These are phyloP conservation scores for Chromobotia macracanthus DNA, from an alignment of 2,797 vertebrate species.

Conservation along the genomic window DNA sequence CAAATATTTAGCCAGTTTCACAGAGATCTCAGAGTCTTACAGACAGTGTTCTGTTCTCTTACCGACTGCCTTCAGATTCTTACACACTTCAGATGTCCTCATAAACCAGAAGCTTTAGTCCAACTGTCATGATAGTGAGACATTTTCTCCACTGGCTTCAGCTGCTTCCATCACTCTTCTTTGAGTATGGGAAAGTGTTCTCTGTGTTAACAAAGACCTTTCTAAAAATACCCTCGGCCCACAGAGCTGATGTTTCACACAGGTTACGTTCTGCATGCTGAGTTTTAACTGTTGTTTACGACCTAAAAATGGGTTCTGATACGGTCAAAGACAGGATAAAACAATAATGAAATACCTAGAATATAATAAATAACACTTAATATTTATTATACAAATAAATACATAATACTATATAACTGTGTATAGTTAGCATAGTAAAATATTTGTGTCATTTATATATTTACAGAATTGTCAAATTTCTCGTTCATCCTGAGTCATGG, in stretches of 20 bases:
- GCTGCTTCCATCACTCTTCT: constrained; percentile 55
- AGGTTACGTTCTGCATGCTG: constrained; percentile 71
- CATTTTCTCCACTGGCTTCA: constrained; percentile 53
- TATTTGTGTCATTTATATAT: no score
- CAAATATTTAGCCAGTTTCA: constrained; percentile 5
- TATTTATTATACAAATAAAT: neutral
- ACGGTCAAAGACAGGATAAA: constrained; percentile 60
- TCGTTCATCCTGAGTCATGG: no score
- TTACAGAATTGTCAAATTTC: no score
- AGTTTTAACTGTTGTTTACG: constrained; percentile 73
- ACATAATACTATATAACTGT: neutral
- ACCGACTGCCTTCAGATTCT: neutral
- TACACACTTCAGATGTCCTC: neutral
- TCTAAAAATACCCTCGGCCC: constrained; percentile 79
- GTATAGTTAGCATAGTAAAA: no score
- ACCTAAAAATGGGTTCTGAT: constrained; percentile 7
- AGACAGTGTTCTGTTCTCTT: neutral
- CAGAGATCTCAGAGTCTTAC: neutral
- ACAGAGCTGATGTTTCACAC: constrained; percentile 71
- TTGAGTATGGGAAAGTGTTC: constrained; percentile 75
- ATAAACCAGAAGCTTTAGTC: neutral
- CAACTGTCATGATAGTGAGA: constrained; percentile 51
- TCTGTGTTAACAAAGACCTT: constrained; percentile 77
- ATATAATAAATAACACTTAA: no score
- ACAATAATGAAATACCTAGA: no score